Conservation (phyloP, 2,113 vertebrate species). For the Orcinus orca region DNA sequence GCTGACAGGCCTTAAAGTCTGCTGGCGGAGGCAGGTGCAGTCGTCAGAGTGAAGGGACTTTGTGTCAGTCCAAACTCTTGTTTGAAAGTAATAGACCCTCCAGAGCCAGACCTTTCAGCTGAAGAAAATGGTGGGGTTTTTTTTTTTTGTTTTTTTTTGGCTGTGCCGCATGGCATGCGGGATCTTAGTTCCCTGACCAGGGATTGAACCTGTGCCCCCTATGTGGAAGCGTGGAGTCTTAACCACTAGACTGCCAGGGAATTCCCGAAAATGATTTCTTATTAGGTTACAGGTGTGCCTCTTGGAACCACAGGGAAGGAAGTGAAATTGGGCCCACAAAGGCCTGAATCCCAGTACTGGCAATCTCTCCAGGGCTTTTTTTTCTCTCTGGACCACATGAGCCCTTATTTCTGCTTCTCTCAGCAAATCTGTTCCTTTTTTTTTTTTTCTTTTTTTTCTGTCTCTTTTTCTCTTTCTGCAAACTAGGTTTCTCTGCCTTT, state of each 20-base stretch:
- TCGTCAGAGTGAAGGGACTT: neutral
- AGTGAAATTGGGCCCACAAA: neutral
- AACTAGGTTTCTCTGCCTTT: constrained; percentile 19
- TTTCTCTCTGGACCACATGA: neutral
- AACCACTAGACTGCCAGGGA: no score
- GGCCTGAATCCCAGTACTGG: neutral
- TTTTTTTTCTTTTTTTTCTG: neutral
- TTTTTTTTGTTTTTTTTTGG: neutral
- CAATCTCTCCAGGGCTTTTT: neutral
- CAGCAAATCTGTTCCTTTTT: neutral
- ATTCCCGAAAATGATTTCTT: neutral
- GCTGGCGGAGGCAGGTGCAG: neutral
- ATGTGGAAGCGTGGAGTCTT: fast-evolving
- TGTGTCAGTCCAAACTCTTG: neutral
- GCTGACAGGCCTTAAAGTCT: neutral
- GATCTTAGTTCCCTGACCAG: no score
- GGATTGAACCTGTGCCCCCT: no score
- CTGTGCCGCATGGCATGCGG: no score
- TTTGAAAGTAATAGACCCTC: neutral
- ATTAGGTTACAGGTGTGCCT: neutral
- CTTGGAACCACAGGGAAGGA: neutral
- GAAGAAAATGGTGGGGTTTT: neutral
- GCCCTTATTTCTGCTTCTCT: neutral
- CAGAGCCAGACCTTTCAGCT: neutral
- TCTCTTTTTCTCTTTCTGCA: neutral